Conservation (phyloP, 2,113 vertebrate genomes). For the Grammomys surdaster region DNA sequence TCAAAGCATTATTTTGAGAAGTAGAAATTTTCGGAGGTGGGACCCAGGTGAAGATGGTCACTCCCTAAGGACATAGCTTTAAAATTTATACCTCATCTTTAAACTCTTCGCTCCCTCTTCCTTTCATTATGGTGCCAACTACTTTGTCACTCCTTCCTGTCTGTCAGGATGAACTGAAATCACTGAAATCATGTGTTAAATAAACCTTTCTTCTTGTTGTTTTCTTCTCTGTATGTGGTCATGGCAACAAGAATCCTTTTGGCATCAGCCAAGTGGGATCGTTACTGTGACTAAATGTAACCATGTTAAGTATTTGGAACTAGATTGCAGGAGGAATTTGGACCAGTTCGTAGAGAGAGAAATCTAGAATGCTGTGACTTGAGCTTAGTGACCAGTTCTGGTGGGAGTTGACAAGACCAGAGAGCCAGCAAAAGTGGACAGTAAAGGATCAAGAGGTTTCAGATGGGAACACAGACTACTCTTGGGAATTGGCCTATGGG, state of each 20-base stretch:
- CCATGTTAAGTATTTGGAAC: constrained; percentile 2
- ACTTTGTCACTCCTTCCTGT: neutral
- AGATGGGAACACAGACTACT: neutral
- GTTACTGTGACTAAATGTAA: constrained; percentile 30
- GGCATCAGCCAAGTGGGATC: neutral
- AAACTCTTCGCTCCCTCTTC: neutral
- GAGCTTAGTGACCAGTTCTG: neutral
- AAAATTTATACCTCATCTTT: neutral
- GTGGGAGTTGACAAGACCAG: neutral
- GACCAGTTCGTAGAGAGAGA: neutral
- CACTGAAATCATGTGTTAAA: neutral
- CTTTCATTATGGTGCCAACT: neutral
- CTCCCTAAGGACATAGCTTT: neutral
- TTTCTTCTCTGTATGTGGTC: neutral
- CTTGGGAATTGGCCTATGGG: neutral
- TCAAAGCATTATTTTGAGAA: neutral
- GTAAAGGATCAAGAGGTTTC: neutral
- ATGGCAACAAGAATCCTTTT: neutral
- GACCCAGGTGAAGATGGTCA: no score
- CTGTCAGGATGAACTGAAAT: neutral
- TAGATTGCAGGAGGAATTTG: neutral
- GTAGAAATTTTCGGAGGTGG: neutral
- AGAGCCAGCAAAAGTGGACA: neutral
- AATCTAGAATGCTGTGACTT: neutral
- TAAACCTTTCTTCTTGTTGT: neutral